phyloP scores from a whole-genome alignment of 2,113 vertebrate species.

The Thunnus maccoyii region DNA sequence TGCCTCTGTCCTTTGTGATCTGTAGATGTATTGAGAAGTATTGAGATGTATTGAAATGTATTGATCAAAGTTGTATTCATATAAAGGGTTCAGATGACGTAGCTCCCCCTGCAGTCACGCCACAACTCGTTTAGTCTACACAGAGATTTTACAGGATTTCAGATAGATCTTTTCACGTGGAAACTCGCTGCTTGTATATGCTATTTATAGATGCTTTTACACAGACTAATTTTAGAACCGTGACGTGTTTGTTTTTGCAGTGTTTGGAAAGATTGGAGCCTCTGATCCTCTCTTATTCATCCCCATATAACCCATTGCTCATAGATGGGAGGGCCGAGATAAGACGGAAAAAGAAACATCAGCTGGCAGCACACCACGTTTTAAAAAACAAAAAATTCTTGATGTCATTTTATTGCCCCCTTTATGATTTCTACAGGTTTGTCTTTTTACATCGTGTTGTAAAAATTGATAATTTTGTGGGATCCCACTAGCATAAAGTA shows the following conservation, averaged over 20 bases:
- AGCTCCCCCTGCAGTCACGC: not conserved
- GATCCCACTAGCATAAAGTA: not conserved
- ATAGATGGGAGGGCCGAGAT: constrained; percentile 11
- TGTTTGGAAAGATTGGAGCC: constrained; percentile 26
- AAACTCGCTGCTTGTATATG: not conserved
- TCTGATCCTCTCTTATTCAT: constrained; percentile 24
- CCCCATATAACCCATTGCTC: constrained; percentile 6
- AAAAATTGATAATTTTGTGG: not conserved
- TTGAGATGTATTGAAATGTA: too few relatives aligned
- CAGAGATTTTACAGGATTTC: too few relatives aligned
- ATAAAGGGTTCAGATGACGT: too few relatives aligned
- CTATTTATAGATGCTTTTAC: constrained; percentile 31
- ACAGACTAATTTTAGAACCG: not conserved
- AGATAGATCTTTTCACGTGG: too few relatives aligned
- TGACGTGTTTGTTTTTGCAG: constrained; percentile 42
- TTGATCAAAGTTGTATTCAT: too few relatives aligned
- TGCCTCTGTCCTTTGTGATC: not conserved
- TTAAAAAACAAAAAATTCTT: not conserved
- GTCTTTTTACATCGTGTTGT: not conserved
- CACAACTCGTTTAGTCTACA: not conserved
- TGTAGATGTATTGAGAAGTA: not conserved
- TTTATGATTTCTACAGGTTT: not conserved
- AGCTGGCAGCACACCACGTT: not conserved
- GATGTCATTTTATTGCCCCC: not conserved
- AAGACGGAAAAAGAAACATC: constrained; percentile 29